Base-by-base conservation (phyloP, 2,888 invertebrate genomes). In the Melanotus villosus region DNA sequence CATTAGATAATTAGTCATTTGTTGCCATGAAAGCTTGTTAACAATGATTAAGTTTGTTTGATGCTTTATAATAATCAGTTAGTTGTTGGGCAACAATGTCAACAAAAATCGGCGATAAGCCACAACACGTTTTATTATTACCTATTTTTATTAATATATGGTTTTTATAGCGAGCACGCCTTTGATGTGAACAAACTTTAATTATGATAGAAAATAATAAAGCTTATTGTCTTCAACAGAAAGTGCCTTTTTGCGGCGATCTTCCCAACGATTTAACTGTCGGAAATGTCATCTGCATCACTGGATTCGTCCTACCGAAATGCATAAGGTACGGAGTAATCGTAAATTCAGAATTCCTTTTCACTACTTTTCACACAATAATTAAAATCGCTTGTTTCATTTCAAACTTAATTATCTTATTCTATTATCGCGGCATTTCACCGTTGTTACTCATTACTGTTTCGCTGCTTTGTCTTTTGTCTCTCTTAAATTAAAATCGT, bases 231-330 rank as follows among this genome's bases (percentile, higher is more conserved):
- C 69, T 77, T 76, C 72, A 73, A 70, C 78, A 80, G 79, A 77
- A 75, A 68, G 70, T 74, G 43, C 70, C 73, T 47, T 80, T 70
- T 68, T 56, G 60, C 14, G 77, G 78, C 50, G 77, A 80, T 21
- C 71, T 82, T 36, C 79, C 78, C 0, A 72, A 77, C 6, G 72
- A 76, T 30, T 71, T 81, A 12, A 47, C 59, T 6, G 70, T 75
- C 12, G 82, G 83, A 43, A 78, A 73, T 19, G 75, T 78, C 26
- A 78, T 82, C 38, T 69, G 73, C 65, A 62, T 82, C 12, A 38
- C 12, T 0, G 71, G 68, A 58, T 57, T 56, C 2, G 56, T 70
- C 4, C 32, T 38, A 12, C 66, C 63, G 1, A 65, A 47, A 18
- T 66, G 59, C 26, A 56, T 45, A 16, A 68, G 71, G 71, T 71